These are phyloP conservation scores for Philantomba maxwellii DNA, from an alignment of 2,113 vertebrate genomes.

Conservation along the genomic window DNA sequence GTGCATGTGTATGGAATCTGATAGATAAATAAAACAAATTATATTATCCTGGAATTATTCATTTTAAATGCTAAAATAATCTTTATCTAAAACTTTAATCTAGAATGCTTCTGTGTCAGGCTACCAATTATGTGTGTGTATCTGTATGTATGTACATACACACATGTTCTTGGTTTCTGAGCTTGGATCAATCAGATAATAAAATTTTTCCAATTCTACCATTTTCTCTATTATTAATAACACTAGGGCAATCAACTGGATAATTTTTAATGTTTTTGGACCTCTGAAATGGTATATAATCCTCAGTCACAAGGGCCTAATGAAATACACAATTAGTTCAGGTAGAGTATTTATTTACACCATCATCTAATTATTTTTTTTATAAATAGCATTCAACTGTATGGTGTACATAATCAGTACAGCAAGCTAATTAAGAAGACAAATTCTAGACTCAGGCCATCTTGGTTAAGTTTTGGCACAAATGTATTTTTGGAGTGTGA, in stretches of 20 bases:
- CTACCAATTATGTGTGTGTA: not conserved
- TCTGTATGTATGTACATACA: not conserved
- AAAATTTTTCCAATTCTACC: not conserved
- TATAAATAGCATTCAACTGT: not conserved
- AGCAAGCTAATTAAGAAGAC: not conserved
- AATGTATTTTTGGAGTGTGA: not conserved
- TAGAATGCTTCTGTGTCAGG: not conserved
- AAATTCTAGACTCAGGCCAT: not conserved
- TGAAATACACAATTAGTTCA: not conserved
- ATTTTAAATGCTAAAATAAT: not conserved
- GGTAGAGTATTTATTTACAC: not conserved
- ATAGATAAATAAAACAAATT: not conserved
- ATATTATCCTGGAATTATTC: not conserved
- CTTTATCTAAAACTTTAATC: not conserved
- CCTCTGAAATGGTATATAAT: not conserved
- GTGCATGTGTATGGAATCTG: not conserved
- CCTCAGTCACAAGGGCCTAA: not conserved
- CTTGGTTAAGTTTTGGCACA: not conserved
- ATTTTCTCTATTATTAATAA: not conserved
- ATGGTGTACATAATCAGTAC: not conserved
- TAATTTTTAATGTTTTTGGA: not conserved
- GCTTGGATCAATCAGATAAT: not conserved
- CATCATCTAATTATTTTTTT: not conserved
- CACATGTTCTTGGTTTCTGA: not conserved
- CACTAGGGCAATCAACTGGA: not conserved